Percentiles rank a stretch among this genome's conserved stretches.
These are phyloP conservation scores for Epinotia nisella DNA, from an alignment of 2,888 invertebrate genomes.

Conservation along the genomic window DNA sequence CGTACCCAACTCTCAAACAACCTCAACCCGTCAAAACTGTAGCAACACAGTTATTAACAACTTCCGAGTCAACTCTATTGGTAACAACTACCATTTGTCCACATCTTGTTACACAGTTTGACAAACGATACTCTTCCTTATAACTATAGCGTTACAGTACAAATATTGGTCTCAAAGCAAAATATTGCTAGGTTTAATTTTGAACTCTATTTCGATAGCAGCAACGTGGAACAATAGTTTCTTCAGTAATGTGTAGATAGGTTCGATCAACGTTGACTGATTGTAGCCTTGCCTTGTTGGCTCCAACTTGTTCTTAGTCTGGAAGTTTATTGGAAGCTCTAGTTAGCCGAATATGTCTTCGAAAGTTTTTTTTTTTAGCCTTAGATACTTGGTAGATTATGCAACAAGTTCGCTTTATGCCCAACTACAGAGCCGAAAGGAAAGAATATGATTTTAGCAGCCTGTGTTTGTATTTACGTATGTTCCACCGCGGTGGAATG, in stretches of 20 bases:
- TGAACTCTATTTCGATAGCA: constrained; percentile 1
- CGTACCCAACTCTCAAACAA: neutral
- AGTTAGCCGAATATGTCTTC: neutral
- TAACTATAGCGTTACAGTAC: neutral
- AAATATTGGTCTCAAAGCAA: neutral
- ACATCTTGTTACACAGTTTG: constrained; percentile 9
- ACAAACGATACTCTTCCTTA: constrained; percentile 1
- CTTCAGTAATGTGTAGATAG: neutral
- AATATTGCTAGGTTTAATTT: neutral
- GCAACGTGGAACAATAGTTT: neutral
- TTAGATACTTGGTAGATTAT: neutral
- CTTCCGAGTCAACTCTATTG: neutral
- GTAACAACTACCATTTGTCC: constrained; percentile 13
- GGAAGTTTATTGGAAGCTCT: neutral
- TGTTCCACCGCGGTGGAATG: no score
- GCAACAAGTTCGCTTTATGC: neutral
- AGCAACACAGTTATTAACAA: constrained; percentile 17
- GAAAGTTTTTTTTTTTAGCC: neutral
- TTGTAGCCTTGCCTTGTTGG: neutral
- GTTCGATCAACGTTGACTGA: constrained; percentile 2
- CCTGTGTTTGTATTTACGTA: no score
- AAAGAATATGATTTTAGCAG: no score
- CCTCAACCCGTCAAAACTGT: constrained; percentile 5
- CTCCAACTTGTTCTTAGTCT: constrained; percentile 1
- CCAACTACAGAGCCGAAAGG: no score